Evolutionary conservation across 2,888 invertebrate species (phyloP), one percentile per base, ranked within the genome.

Genomic region (Drosophila lacicola): DNA sequence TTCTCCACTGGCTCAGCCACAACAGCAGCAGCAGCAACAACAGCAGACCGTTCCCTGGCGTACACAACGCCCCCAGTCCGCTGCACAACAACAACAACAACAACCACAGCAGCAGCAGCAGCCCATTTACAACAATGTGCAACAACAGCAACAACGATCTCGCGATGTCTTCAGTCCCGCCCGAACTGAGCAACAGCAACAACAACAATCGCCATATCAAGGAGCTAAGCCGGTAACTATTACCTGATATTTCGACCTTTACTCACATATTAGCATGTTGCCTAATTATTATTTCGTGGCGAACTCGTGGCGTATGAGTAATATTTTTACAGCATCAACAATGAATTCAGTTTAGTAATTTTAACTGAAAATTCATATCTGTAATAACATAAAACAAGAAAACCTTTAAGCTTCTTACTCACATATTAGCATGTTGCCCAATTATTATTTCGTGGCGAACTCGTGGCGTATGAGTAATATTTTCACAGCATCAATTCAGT

Each of bases 11-110:
- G 82, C 85, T 39, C 85, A 82, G 64, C 63, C 70, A 39, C 82
- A 79, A 19, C 88, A 91, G 25, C 78, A 63, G 60, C 82, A 81
- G 33, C 70, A 89, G 37, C 74, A 80, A 36, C 81, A 74, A 37
- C 76, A 74, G 57, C 78, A 88, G 72, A 54, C 89, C 67, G 89
- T 91, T 76, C 85, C 91, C 49, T 90, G 91, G 92, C 91, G 91
- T 51, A 89, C 89, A 41, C 91, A 91, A 69, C 91, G 90, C 51
- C 80, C 80, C 57, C 84, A 79, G 49, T 53, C 82, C 29, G 79
- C 77, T 37, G 70, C 78, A 58, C 75, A 65, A 21, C 80, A 80
- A 50, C 79, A 79, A 42, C 81, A 70, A 41, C 71, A 72, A 19
- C 75, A 77, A 46, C 17, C 82, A 78, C 81, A 69, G 39, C 73